Percentiles rank a stretch among this genome's conserved stretches.
Evolutionary conservation across 2,797 vertebrate species (phyloP).

Genomic region (Artibeus lituratus): DNA sequence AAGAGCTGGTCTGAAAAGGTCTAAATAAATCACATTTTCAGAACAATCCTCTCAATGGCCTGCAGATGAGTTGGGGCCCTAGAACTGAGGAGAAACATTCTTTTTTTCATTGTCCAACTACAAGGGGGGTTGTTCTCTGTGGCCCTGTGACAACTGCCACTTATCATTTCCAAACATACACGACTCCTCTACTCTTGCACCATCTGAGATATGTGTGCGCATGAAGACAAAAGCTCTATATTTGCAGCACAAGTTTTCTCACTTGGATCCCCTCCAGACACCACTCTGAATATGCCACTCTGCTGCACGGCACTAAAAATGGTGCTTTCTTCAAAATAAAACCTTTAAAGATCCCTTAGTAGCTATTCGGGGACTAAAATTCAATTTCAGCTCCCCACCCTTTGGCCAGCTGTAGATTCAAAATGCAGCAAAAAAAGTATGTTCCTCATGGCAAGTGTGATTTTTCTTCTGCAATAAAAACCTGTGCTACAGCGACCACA

Average conservation of each 20-base stretch:
- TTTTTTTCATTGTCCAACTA: background rate
- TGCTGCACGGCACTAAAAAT: slow-evolving; percentile 59
- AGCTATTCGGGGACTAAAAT: slow-evolving; percentile 58
- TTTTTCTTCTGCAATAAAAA: slow-evolving; percentile 50
- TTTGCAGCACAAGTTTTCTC: background rate
- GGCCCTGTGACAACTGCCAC: background rate
- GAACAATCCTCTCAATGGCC: background rate
- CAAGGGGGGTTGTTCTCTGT: background rate
- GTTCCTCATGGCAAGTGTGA: slow-evolving; percentile 41
- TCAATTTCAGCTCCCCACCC: slow-evolving; percentile 68
- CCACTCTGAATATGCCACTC: slow-evolving; percentile 22
- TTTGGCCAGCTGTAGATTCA: slow-evolving; percentile 60
- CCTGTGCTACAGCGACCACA: slow-evolving; percentile 14
- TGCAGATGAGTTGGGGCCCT: background rate
- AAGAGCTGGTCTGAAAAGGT: background rate
- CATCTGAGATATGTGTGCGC: background rate
- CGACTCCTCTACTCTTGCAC: background rate
- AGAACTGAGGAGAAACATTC: background rate
- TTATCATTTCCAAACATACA: slow-evolving; percentile 33
- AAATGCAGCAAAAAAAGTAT: slow-evolving; percentile 64
- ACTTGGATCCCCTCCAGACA: slow-evolving; percentile 57
- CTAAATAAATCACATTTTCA: background rate
- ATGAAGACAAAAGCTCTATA: slow-evolving; percentile 50
- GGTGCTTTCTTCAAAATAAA: slow-evolving; percentile 63
- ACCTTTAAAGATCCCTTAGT: slow-evolving; percentile 57